phyloP scores from a whole-genome alignment of 2,888 invertebrate species.

The Drosophila multiciliata region DNA sequence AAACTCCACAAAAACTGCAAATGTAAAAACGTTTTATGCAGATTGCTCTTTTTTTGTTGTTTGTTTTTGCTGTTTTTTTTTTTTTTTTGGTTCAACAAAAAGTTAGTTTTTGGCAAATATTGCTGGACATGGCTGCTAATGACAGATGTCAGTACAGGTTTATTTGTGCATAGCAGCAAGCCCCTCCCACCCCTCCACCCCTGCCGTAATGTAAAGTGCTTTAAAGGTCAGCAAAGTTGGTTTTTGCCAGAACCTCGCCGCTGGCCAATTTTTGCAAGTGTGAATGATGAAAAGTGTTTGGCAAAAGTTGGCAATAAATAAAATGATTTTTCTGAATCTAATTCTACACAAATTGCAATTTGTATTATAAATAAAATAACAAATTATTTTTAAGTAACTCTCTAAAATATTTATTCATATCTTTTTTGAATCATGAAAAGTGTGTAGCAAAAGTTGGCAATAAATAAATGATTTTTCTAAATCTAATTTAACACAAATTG shows the following conservation, averaged over 20 bases:
- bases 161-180: constrained; percentile 6
- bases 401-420: too few relatives aligned
- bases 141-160: constrained; percentile 55
- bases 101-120: constrained; percentile 43
- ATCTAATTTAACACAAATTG: too few relatives aligned
- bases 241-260: constrained; percentile 4
- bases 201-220: constrained; percentile 27
- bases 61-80: constrained; percentile 1
- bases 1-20: constrained; percentile 25
- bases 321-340: too few relatives aligned
- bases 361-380: too few relatives aligned
- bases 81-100: constrained; percentile 23
- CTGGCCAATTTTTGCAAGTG: constrained; percentile 28
- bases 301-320: too few relatives aligned
- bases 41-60: constrained; percentile 10
- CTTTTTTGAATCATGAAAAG: constrained; percentile 2
- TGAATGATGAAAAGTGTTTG: constrained; percentile 1
- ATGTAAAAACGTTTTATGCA: constrained; percentile 28
- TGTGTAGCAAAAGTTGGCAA: too few relatives aligned
- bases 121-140: constrained; percentile 49
- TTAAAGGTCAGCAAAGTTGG: constrained; percentile 28
- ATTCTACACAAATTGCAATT: too few relatives aligned
- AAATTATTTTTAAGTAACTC: too few relatives aligned
- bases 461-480: too few relatives aligned
- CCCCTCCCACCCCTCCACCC: too few relatives aligned